Conservation (phyloP, 1,140 invertebrate genomes). For the Formica exsecta region DNA sequence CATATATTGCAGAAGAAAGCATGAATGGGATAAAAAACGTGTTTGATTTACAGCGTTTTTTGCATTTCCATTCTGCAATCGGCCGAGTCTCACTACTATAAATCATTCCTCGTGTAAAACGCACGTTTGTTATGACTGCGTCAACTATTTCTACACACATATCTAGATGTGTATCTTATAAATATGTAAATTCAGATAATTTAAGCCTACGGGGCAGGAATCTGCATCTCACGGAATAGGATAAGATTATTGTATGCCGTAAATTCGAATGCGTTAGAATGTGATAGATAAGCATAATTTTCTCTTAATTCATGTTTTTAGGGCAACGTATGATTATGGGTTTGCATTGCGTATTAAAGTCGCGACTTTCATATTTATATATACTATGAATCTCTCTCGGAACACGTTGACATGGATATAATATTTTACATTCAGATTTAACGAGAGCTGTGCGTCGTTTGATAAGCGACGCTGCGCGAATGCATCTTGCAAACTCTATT, state of each 20-base stretch:
- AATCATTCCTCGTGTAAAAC: conserved; percentile 21
- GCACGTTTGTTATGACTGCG: conserved; percentile 33
- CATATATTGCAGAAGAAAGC: conserved; percentile 18
- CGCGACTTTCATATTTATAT: conserved; percentile 37
- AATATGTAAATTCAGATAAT: conserved; percentile 48
- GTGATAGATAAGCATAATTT: conserved; percentile 54
- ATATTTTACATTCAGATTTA: conserved; percentile 42
- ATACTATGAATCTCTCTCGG: not conserved
- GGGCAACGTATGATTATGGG: conserved; percentile 18
- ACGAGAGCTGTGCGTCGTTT: conserved; percentile 26
- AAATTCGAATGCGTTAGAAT: conserved; percentile 48
- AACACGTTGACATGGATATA: conserved; percentile 14
- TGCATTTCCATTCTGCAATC: conserved; percentile 21
- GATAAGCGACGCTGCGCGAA: conserved; percentile 45
- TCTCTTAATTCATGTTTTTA: conserved; percentile 55
- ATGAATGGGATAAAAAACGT: not conserved
- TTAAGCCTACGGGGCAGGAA: not conserved
- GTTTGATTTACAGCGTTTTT: conserved; percentile 15
- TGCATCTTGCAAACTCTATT: conserved; percentile 20
- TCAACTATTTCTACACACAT: conserved; percentile 37
- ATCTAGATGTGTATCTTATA: conserved; percentile 31
- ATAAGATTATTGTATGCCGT: conserved; percentile 41
- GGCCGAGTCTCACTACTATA: not conserved
- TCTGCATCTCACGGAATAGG: not conserved
- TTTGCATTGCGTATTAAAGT: conserved; percentile 33